Base-by-base conservation (phyloP, 2,797 vertebrate species). In the Esox masquinongy region DNA sequence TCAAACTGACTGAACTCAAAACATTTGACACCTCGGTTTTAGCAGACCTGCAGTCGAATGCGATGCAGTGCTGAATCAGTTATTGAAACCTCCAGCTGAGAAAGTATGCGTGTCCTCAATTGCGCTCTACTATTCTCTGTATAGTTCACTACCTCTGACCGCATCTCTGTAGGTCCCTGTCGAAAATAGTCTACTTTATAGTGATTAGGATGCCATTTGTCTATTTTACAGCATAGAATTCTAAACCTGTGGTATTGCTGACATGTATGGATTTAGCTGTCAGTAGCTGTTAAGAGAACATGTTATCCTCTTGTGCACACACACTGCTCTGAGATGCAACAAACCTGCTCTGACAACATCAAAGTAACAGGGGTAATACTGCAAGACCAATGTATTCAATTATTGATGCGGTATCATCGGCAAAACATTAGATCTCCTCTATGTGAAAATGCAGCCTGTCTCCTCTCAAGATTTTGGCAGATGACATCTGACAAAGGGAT, bases 31-130 rank as follows among this genome's bases (percentile, higher is more conserved):
- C 5, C 61, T 67, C 51, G 31, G 24, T 79, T 70, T 75, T 15
- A 69, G 68, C 70, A 79, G 79, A 75, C 75, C 70, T 67, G 64
- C 24, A 78, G 81, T 82, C 74, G 80, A 75, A 75, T 81, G 75
- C 69, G 72, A 66, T 49, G 68, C 31, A 11, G 67, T 70, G 63
- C 26, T 69, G 31, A 47, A 49, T 53, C 64, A 76, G 79, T 53
- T 75, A 74, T 77, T 76, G 75, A 43, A 74, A 49, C 71, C 73
- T 73, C 68, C 68, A 67, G 72, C 68, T 77, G 69, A 77, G 39
- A 51, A 64, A 69, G 50, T 9, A 17, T 77, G 75, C 69, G 56
- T 76, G 39, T 61, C 56, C 77, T 78, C 80, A 71, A 24, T 24
- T 2, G 22, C 11, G 24, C 56, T 24, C 3, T 61, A n/a, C 3